These are phyloP conservation scores for Noctua janthe DNA, from an alignment of 2,888 invertebrate genomes.

Conservation along the genomic window DNA sequence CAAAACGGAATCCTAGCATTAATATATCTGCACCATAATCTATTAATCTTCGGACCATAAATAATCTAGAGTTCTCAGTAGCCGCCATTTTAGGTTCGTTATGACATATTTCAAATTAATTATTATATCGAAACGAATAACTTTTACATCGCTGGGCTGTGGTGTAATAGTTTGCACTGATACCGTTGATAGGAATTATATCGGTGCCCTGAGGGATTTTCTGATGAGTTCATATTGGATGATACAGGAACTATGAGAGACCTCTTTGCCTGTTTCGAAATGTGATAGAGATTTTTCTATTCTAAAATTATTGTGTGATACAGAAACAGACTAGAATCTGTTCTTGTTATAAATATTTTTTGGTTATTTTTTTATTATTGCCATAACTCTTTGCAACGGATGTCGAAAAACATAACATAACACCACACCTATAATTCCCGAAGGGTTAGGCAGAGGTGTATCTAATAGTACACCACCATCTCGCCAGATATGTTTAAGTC, in stretches of 20 bases:
- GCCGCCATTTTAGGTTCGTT: conserved; percentile 61
- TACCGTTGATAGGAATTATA: conserved; percentile 2
- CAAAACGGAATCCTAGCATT: conserved; percentile 38
- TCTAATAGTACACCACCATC: too few species aligned
- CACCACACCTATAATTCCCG: too few species aligned
- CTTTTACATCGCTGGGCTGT: conserved; percentile 18
- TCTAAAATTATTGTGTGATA: too few species aligned
- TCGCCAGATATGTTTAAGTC: too few species aligned
- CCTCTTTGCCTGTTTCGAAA: neutral
- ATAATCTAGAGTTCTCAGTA: conserved; percentile 61
- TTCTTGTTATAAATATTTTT: too few species aligned
- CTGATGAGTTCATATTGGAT: neutral
- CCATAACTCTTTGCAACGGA: too few species aligned
- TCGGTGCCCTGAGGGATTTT: neutral
- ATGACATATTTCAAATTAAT: conserved; percentile 74
- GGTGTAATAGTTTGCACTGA: conserved; percentile 27
- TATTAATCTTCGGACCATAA: conserved; percentile 59
- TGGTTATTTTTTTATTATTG: too few species aligned
- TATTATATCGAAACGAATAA: conserved; percentile 69
- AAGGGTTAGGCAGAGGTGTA: too few species aligned
- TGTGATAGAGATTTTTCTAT: neutral
- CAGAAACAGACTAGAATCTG: too few species aligned
- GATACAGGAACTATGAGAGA: neutral
- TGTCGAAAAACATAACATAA: too few species aligned
- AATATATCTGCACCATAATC: conserved; percentile 51